Base-by-base conservation (phyloP, 2,113 vertebrate species). In the Speoplatyrhinus poulsoni region DNA sequence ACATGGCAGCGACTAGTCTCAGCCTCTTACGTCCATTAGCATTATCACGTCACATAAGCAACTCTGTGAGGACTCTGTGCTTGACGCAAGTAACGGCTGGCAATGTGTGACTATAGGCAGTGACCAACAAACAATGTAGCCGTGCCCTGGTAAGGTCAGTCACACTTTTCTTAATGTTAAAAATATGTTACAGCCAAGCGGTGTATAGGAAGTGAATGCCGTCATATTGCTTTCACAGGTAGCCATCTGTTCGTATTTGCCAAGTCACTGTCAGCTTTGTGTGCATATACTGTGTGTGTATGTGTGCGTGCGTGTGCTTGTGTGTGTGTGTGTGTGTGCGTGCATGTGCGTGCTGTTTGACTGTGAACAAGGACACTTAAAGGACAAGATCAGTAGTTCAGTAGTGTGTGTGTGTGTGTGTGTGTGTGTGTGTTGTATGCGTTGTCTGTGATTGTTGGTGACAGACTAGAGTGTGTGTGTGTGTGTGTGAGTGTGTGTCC, bases 401-500 rank as follows among this genome's bases (percentile, higher is more conserved):
- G n/a, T 53, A 15, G 19, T 57, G 17, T 56, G 16, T 56, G 16
- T 32, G 55, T 11, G 49, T 9, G 5, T 50, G 49, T 50, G 6
- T 3, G 49, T 4, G 54, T 60, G 47, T 33, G 12, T 50, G 46
- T 60, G 56, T 69, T 3, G 16, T n/a, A 9, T 16, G 26, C 2
- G 26, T 26, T 26, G 26, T 26, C 2, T 2, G 26, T 11, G 49
- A 12, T 11, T 15, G 49, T 52, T 3, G 9, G 49, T 15, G 49
- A 52, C 8, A 11, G 49, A 50, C 13, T 6, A 50, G 5, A 0
- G 49, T 3, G 54, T 60, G 46, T 33, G 12, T 50, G 46, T 60
- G 56, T 69, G 56, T 60, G 47, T 52, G n/a, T 56, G n/a, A 62
- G 15, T 47, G 10, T 56, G 68, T 32, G 32, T 58, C 13, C 48